These are phyloP conservation scores for Meriones unguiculatus DNA, from an alignment of 2,113 vertebrate species.

Conservation along the genomic window DNA sequence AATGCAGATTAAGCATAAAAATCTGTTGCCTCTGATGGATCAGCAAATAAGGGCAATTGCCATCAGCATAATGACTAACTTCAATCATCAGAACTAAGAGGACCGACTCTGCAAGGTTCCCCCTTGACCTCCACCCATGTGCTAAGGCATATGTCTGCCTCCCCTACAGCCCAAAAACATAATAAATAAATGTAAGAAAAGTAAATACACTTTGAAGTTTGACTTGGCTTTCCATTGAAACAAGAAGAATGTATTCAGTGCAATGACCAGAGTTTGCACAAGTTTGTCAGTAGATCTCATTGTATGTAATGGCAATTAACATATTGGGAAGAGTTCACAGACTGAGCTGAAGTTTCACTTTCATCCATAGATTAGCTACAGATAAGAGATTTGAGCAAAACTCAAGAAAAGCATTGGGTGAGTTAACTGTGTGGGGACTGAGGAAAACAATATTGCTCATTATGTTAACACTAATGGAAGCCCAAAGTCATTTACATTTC, in stretches of 20 bases:
- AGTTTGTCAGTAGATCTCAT: background rate
- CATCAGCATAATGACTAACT: background rate
- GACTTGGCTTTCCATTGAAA: background rate
- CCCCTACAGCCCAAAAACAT: background rate
- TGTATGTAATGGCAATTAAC: background rate
- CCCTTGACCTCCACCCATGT: background rate
- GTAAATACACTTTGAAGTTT: constrained; percentile 2
- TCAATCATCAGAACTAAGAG: background rate
- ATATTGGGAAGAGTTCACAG: background rate
- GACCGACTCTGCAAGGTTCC: background rate
- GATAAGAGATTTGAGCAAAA: background rate
- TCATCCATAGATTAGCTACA: background rate
- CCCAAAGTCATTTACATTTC: background rate
- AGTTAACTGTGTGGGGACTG: background rate
- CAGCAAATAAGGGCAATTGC: background rate
- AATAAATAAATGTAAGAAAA: background rate
- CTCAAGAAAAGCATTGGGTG: background rate
- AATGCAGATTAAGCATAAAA: background rate
- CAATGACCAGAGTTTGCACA: background rate
- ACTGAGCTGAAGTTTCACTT: background rate
- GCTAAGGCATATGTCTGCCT: background rate
- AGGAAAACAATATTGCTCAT: background rate
- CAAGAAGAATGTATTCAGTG: background rate
- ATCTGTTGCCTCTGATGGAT: background rate
- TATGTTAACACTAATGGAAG: background rate